Evolutionary conservation across 1,140 invertebrate genomes (phyloP).

Genomic region (Adoxophyes honmai): DNA sequence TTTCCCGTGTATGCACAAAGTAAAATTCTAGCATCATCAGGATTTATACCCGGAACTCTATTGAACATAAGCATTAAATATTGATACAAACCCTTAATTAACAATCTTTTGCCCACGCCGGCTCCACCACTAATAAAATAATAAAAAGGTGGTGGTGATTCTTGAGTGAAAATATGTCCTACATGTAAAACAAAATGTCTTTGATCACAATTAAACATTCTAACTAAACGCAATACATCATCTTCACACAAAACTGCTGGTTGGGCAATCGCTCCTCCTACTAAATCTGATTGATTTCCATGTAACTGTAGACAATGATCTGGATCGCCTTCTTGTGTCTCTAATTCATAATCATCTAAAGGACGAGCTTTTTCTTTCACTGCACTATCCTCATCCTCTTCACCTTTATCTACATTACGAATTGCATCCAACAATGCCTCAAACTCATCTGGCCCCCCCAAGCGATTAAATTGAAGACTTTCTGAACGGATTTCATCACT

Average conservation of each 20-base stretch:
- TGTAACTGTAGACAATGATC: neutral
- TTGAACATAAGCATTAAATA: neutral
- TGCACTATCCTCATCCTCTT: slow-evolving; percentile 1
- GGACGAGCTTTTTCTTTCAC: neutral
- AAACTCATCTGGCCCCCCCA: neutral
- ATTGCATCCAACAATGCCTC: neutral
- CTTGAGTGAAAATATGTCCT: too few relatives aligned
- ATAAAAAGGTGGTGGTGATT: too few relatives aligned
- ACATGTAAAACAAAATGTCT: too few relatives aligned
- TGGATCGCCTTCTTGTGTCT: neutral
- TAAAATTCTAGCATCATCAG: neutral
- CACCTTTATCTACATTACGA: slow-evolving; percentile 1
- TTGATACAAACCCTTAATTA: neutral
- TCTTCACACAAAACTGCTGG: neutral
- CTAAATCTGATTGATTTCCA: neutral
- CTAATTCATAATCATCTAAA: slow-evolving; percentile 4
- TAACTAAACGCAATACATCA: slow-evolving; percentile 3
- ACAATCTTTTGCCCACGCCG: neutral
- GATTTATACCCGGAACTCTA: neutral
- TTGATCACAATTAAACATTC: slow-evolving; percentile 13
- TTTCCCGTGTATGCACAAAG: neutral
- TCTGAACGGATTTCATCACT: neutral
- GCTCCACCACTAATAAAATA: neutral
- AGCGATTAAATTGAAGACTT: slow-evolving; percentile 12
- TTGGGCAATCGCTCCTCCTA: neutral